phyloP scores from a whole-genome alignment of 2,888 invertebrate genomes.

The Philhelius pedissequus region DNA sequence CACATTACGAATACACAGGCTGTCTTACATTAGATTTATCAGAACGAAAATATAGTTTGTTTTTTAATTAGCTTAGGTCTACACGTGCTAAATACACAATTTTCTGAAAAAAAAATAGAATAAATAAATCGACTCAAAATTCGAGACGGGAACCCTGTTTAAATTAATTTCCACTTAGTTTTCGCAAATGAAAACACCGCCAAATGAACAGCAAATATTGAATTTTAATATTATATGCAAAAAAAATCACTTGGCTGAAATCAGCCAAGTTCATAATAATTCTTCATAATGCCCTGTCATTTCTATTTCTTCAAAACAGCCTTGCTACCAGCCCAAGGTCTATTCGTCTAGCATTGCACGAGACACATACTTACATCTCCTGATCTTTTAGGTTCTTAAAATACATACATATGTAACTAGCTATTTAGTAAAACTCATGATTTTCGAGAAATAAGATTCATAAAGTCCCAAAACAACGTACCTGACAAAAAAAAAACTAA shows the following conservation, averaged over 20 bases:
- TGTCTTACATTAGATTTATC: no score
- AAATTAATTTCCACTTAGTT: neutral
- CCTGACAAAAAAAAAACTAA: neutral
- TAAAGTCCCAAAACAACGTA: neutral
- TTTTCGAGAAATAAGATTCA: neutral
- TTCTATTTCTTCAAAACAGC: conserved; percentile 17
- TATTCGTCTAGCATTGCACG: conserved; percentile 54
- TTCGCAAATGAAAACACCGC: neutral
- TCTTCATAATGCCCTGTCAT: conserved; percentile 3
- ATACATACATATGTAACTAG: no score
- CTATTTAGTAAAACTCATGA: neutral
- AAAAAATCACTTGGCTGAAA: conserved; percentile 37
- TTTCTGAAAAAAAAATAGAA: neutral
- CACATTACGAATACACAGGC: no score
- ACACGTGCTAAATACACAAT: no score
- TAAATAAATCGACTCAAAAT: no score
- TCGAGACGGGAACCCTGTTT: no score
- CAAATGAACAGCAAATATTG: neutral
- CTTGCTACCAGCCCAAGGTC: conserved; percentile 43
- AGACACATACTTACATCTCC: conserved; percentile 50
- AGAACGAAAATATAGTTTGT: no score
- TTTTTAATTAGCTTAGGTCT: no score
- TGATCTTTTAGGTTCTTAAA: conserved; percentile 39
- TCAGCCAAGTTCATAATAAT: conserved; percentile 28
- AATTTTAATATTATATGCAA: neutral